These are phyloP conservation scores for Vulpes lagopus DNA, from an alignment of 2,113 vertebrate genomes.

Conservation along the genomic window DNA sequence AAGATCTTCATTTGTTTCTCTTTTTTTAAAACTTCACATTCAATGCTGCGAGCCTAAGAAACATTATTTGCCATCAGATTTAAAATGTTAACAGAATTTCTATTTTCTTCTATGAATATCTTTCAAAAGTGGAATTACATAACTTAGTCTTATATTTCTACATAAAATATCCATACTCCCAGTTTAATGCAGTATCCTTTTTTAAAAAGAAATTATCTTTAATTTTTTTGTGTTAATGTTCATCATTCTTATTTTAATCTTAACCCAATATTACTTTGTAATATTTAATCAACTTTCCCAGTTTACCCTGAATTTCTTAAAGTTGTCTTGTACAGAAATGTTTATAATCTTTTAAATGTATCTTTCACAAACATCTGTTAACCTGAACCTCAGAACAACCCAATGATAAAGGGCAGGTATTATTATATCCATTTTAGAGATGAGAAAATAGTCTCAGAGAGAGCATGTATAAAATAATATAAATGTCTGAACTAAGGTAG, in stretches of 20 bases:
- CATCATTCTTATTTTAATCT: slow-evolving; percentile 45
- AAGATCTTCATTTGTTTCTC: slow-evolving; percentile 90
- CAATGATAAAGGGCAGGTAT: background rate
- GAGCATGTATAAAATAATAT: slow-evolving; percentile 19
- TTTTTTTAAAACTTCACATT: slow-evolving; percentile 89
- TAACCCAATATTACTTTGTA: background rate
- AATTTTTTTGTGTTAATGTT: slow-evolving; percentile 20
- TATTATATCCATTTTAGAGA: slow-evolving; percentile 48
- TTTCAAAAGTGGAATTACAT: slow-evolving; percentile 61
- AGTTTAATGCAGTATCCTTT: slow-evolving; percentile 21
- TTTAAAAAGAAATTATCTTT: background rate
- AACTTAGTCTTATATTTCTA: slow-evolving; percentile 59
- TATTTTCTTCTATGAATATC: slow-evolving; percentile 46
- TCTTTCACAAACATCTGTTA: slow-evolving; percentile 36
- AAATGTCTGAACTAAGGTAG: slow-evolving; percentile 24
- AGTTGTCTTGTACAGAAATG: slow-evolving; percentile 36
- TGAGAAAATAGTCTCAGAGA: background rate
- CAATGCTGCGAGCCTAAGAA: slow-evolving; percentile 87
- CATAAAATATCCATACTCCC: slow-evolving; percentile 24
- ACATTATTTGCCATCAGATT: slow-evolving; percentile 70
- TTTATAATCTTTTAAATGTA: slow-evolving; percentile 17
- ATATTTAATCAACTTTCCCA: slow-evolving; percentile 47
- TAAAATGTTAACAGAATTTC: slow-evolving; percentile 62
- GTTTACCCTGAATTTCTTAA: slow-evolving; percentile 42
- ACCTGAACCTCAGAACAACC: slow-evolving; percentile 15